Conservation (phyloP, 2,797 vertebrate genomes). For the Aphelocoma californica region DNA sequence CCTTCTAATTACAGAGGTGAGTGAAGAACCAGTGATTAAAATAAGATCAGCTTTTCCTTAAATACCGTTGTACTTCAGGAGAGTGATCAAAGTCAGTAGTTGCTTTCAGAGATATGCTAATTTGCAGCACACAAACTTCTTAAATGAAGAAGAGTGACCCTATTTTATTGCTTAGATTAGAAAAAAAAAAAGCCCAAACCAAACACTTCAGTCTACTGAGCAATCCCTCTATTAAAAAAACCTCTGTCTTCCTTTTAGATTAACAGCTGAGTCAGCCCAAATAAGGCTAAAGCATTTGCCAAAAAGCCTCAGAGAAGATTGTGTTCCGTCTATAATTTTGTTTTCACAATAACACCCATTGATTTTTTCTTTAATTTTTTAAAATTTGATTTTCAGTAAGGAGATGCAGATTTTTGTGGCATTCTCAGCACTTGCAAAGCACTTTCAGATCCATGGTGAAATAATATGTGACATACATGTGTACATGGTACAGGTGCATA, state of each 20-base stretch:
- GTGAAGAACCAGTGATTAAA: constrained; percentile 31
- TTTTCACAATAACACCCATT: neutral
- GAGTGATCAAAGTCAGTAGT: constrained; percentile 9
- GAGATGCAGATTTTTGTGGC: neutral
- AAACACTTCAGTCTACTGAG: neutral
- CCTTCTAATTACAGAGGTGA: constrained; percentile 45
- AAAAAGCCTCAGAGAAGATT: neutral
- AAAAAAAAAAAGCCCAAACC: neutral
- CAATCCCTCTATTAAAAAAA: neutral
- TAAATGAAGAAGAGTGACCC: neutral
- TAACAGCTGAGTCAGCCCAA: neutral
- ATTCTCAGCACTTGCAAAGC: neutral
- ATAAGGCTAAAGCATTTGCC: neutral
- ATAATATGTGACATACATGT: neutral
- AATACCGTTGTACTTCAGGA: neutral
- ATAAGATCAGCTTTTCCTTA: constrained; percentile 25
- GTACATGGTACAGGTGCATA: accelerated
- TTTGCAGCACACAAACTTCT: neutral
- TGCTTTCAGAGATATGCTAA: neutral
- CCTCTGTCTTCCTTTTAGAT: neutral
- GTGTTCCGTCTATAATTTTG: neutral
- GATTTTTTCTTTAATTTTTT: neutral
- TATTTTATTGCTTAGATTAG: neutral
- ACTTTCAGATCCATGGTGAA: neutral
- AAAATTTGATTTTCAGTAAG: neutral